Evolutionary conservation across 2,113 vertebrate species (phyloP), one percentile per base, ranked within the genome.

Genomic region (Macquaria australasica): DNA sequence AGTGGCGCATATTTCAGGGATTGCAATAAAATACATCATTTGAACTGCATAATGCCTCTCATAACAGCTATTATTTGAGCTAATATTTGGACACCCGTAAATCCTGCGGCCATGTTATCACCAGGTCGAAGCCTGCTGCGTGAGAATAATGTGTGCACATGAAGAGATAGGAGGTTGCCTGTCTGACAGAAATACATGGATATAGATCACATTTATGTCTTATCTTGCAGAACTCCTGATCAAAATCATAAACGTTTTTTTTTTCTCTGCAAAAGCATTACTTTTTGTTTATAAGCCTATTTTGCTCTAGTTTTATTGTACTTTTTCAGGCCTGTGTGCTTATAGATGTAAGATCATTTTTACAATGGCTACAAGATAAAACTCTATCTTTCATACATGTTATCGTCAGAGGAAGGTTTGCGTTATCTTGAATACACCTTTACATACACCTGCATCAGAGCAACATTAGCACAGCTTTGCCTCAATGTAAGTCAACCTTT

Each of bases 11-110:
- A 86, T 89, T 86, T 88, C 90, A 86, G 58, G 70, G 10, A 73
- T 11, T 63, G 82, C 80, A 84, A 84, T 87, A 85, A 88, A 85
- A 90, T 53, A 50, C 77, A 87, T 87, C 77, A 84, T 82, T 87
- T 89, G 15, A 70, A 84, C 51, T 72, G 45, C 71, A 77, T 81
- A 81, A 89, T 69, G 78, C 56, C 20, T 59, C 75, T 85, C 25
- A 64, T 77, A 56, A 79, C 78, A 45, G 87, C 85, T 51, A 81
- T 92, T 83, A 92, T 87, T 82, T 82, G 41, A 82, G 76, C 76
- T 43, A 73, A 85, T 79, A 66, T 81, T 76, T 82, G 82, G 69
- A 56, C 37, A 20, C 55, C 67, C 73, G 68, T 89, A 78, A 83
- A 85, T 88, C 37, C 3, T 53, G 23, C 62, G 12, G 68, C 41